Evolutionary conservation across 2,113 vertebrate species (phyloP), one percentile per base, ranked within the genome.

Genomic region (Merops nubicus): DNA sequence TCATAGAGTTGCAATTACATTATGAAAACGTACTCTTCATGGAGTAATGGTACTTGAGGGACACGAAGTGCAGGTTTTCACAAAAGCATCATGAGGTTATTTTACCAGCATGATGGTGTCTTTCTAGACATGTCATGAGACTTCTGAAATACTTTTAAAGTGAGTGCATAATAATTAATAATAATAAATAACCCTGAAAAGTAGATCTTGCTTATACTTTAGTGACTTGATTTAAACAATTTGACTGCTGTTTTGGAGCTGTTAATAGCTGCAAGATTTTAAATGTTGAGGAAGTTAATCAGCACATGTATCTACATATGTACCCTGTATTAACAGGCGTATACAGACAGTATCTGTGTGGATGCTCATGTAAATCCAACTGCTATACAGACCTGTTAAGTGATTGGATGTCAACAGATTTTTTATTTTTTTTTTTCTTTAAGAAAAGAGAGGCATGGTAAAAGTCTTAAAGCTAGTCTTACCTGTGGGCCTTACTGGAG

Each of bases 21-120:
- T 91, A 88, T 60, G 69, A 93, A 80, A 94, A 84, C 73, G 65
- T 96, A 83, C 53, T 88, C 77, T 56, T 47, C 56, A 17, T 64
- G 34, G 43, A 53, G 60, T 77, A 63, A 96, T 68, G 57, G 73
- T 43, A 26, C 88, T 76, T 89, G 56, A 48, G 90, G 88, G 90
- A 84, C 53, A n/a, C 20, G 64, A 62, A 79, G 16, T 29, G 75
- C 31, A 75, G 81, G 60, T 67, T 85, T 84, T 83, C 57, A 63
- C 42, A 59, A 69, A 73, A 69, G 48, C 47, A 68, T 78, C 67
- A 45, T 74, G 65, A 88, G 67, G 36, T 89, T 88, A 7, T 85
- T 74, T 91, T 82, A 54, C 50, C 57, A 70, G 20, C 31, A 11
- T 4, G 12, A 17, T 42, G 60, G 48, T 28, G 54, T 65, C 62